These are phyloP conservation scores for Dasypogon diadema DNA, from an alignment of 2,888 invertebrate genomes.

Conservation along the genomic window DNA sequence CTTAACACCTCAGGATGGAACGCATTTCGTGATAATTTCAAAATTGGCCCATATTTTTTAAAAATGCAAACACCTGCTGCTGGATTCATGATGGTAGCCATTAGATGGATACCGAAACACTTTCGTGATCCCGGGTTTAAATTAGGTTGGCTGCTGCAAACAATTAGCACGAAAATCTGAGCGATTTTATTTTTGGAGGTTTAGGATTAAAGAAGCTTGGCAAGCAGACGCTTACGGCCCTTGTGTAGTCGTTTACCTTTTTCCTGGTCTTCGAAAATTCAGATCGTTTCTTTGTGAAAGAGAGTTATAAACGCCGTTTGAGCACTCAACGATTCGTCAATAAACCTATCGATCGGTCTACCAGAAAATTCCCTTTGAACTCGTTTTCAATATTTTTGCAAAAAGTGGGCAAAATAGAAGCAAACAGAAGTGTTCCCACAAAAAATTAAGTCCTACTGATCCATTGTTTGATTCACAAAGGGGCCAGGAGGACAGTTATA, in stretches of 20 bases:
- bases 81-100: conserved; percentile 3
- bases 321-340: conserved; percentile 33
- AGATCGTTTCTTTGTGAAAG: not conserved
- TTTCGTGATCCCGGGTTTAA: not conserved
- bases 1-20: conserved; percentile 20
- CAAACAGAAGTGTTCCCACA: conserved; percentile 22
- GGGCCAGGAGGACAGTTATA: not conserved
- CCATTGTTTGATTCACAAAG: conserved; percentile 16
- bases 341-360: conserved; percentile 4
- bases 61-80: conserved; percentile 37
- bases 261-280: not conserved
- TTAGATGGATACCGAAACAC: conserved; percentile 2
- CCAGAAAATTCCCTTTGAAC: not conserved
- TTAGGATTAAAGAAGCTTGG: no score
- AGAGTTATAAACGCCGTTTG: conserved; percentile 20
- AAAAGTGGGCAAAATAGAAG: conserved; percentile 27
- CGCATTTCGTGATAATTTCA: conserved; percentile 21
- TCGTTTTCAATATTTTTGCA: conserved; percentile 20
- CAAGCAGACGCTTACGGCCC: no score
- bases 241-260: not conserved
- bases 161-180: conserved; percentile 11
- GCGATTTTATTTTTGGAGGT: no score
- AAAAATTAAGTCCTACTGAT: conserved; percentile 21
- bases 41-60: conserved; percentile 14
- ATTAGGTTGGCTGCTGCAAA: not conserved